Percentiles rank a stretch among this genome's conserved stretches.
Conservation (phyloP, 2,113 vertebrate species). For the Mungos mungo region DNA sequence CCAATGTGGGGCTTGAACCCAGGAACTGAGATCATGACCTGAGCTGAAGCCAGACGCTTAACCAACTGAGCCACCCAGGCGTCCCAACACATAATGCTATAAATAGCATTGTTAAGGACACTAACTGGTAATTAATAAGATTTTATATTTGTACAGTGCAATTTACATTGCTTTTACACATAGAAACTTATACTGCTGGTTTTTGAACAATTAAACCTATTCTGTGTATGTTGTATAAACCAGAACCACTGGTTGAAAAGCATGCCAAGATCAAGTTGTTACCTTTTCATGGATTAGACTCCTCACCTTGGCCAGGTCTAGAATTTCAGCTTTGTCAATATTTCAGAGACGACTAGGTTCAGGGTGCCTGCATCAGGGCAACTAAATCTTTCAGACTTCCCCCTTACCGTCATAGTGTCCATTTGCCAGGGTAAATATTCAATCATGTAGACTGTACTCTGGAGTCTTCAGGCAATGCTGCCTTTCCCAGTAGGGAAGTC, state of each 20-base stretch:
- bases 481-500: not conserved
- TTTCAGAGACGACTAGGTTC: not conserved
- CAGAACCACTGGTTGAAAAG: not conserved
- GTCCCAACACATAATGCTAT: not conserved
- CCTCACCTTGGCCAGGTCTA: not conserved
- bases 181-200: not conserved
- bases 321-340: not conserved
- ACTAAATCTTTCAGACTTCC: not conserved
- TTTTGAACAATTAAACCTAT: not conserved
- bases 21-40: too few relatives aligned
- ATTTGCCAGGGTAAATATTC: not conserved
- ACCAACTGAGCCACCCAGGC: too few relatives aligned
- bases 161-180: not conserved
- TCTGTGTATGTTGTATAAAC: not conserved
- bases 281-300: not conserved
- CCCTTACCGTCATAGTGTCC: not conserved
- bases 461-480: not conserved
- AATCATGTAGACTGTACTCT: not conserved
- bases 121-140: slow-evolving; percentile 40
- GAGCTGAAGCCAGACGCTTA: too few relatives aligned
- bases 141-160: not conserved
- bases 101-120: slow-evolving; percentile 9
- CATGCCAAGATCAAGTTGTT: not conserved
- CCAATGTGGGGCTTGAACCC: too few relatives aligned
- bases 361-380: not conserved